Conservation (phyloP, 2,888 invertebrate genomes). For the Mystacides longicornis region DNA sequence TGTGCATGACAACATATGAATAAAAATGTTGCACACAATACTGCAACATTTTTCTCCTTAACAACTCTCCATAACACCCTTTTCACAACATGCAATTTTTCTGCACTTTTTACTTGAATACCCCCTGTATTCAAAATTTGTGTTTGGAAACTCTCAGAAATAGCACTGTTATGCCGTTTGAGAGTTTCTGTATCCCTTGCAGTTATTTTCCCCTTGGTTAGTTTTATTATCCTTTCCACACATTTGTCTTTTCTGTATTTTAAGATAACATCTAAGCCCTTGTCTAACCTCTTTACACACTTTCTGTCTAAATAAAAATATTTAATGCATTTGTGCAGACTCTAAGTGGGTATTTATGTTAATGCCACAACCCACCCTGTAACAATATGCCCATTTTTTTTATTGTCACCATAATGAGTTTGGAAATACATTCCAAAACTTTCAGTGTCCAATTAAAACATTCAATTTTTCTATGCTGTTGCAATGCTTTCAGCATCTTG, state of each 20-base stretch:
- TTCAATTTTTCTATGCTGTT: background rate
- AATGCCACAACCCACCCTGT: background rate
- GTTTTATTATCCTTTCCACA: background rate
- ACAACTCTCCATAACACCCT: too few species aligned
- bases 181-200: background rate
- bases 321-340: background rate
- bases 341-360: background rate
- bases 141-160: background rate
- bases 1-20: too few species aligned
- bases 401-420: background rate
- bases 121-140: too few species aligned
- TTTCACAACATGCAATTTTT: too few species aligned
- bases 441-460: background rate
- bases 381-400: background rate
- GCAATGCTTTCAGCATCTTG: background rate
- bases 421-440: background rate
- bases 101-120: too few species aligned
- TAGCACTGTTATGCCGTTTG: background rate
- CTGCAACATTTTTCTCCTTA: too few species aligned
- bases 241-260: background rate
- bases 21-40: too few species aligned
- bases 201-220: background rate
- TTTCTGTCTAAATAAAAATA: background rate
- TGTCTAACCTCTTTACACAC: background rate
- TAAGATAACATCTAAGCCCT: background rate